Evolutionary conservation across 2,797 vertebrate species (phyloP).

Genomic region (Acanthurus lineatus): DNA sequence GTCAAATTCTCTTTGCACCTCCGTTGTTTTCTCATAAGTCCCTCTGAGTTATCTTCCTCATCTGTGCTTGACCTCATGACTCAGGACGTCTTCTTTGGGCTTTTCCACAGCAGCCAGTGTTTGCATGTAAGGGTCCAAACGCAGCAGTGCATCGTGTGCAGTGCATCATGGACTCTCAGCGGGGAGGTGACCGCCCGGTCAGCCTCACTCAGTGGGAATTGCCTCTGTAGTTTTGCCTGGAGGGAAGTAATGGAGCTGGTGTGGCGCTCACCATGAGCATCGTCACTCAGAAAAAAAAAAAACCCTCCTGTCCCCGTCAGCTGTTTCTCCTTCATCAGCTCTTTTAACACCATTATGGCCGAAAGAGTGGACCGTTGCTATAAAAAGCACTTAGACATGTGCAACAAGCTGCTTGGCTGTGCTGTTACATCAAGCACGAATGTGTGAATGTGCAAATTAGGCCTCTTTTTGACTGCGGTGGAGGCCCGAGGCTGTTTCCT

Average conservation of each 20-base stretch:
- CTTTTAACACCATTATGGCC: slow-evolving; percentile 15
- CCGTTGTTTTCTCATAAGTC: too few relatives aligned
- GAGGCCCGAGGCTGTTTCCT: slow-evolving; percentile 23
- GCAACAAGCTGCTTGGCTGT: slow-evolving; percentile 4
- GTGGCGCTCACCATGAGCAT: slow-evolving; percentile 24
- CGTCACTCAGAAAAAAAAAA: slow-evolving; percentile 39
- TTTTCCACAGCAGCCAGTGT: too few relatives aligned
- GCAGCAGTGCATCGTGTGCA: not conserved
- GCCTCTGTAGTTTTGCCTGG: slow-evolving; percentile 42
- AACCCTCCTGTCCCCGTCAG: slow-evolving; percentile 25
- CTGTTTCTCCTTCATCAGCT: slow-evolving; percentile 45
- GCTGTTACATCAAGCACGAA: slow-evolving; percentile 20
- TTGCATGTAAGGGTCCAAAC: too few relatives aligned
- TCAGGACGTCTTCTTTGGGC: too few relatives aligned
- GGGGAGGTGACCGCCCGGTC: slow-evolving; percentile 48
- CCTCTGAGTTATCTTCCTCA: too few relatives aligned
- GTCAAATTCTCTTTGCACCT: too few relatives aligned
- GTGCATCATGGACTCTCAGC: slow-evolving; percentile 8
- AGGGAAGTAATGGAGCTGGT: slow-evolving; percentile 45
- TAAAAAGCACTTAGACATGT: slow-evolving; percentile 18
- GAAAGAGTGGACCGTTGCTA: slow-evolving; percentile 1
- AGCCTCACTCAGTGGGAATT: slow-evolving; percentile 42
- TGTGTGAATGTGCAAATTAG: slow-evolving; percentile 14
- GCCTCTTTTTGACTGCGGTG: not conserved
- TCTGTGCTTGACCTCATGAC: too few relatives aligned